phyloP scores from a whole-genome alignment of 2,797 vertebrate genomes.

The Apogon hyalosoma region DNA sequence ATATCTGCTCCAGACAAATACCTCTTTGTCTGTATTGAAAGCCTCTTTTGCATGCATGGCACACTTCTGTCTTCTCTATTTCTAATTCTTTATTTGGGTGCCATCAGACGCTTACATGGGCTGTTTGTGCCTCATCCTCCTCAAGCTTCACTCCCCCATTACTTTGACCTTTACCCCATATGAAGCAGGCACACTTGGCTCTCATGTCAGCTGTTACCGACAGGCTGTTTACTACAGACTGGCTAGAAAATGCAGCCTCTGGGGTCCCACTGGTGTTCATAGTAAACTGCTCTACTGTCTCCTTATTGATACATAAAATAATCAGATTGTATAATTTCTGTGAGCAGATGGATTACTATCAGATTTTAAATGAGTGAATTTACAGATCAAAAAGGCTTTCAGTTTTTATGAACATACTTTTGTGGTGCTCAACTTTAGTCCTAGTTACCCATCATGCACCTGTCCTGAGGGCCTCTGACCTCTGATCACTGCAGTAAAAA shows the following conservation, averaged over 20 bases:
- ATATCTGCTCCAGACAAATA: constrained; percentile 16
- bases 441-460: constrained; percentile 32
- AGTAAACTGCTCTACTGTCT: background rate
- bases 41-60: background rate
- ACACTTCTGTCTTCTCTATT: background rate
- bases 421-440: constrained; percentile 4
- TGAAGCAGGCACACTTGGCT: constrained; percentile 53
- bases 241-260: constrained; percentile 32
- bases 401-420: no score
- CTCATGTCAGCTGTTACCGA: constrained; percentile 71
- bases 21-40: constrained; percentile 12
- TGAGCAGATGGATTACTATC: background rate
- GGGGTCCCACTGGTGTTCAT: constrained; percentile 13
- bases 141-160: constrained; percentile 28
- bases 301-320: background rate
- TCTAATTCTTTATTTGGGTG: background rate
- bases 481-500: constrained; percentile 18
- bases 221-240: constrained; percentile 58
- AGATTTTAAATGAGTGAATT: background rate
- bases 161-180: constrained; percentile 83
- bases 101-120: background rate
- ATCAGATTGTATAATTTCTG: background rate
- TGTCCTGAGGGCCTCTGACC: constrained; percentile 27
- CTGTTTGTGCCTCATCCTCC: constrained; percentile 23
- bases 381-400: background rate